Base-by-base conservation (phyloP, 2,113 vertebrate species). In the Channa maculata region DNA sequence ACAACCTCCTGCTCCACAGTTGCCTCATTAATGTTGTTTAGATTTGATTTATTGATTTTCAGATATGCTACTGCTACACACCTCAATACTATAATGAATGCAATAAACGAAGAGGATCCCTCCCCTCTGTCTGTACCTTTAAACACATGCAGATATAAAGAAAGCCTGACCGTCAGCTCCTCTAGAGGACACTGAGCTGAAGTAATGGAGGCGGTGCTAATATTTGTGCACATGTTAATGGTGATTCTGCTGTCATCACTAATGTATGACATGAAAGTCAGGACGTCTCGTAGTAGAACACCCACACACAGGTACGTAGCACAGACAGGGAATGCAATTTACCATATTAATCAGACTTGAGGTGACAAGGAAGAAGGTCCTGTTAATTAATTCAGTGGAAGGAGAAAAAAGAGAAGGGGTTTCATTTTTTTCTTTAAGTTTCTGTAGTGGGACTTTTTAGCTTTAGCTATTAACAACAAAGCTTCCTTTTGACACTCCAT, bases 191-290 rank as follows among this genome's bases (percentile, higher is more conserved):
- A 57, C 59, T 0, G 14, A 34, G 61, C 43, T 36, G 45, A 14
- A 65, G 65, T 60, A 73, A 73, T 44, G 39, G 36, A 53, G 75
- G 63, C 75, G 59, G 78, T 76, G 75, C 66, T 65, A 82, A 85
- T 81, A 41, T 62, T 55, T 71, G 64, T 43, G 69, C 71, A 60
- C 46, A 73, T 83, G 71, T n/a, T 79, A 73, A 71, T 77, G 64
- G 14, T 2, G 36, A 57, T 69, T 79, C 63, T 75, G 67, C 75
- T 72, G 79, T 75, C 67, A 44, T 75, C 79, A 67, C 69, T 71
- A 80, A 80, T 83, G 65, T 49, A 46, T 37, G 69, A 63, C 65
- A 65, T 71, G 55, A 80, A 80, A 80, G 72, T 86, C 72, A 80
- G 45, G 59, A 57, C 9, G 60, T 65, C 63, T 73, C 36, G 46